Percentiles rank a stretch among this genome's conserved stretches.
Conservation (phyloP, 1,140 invertebrate species). For the Parasteatoda tepidariorum region DNA sequence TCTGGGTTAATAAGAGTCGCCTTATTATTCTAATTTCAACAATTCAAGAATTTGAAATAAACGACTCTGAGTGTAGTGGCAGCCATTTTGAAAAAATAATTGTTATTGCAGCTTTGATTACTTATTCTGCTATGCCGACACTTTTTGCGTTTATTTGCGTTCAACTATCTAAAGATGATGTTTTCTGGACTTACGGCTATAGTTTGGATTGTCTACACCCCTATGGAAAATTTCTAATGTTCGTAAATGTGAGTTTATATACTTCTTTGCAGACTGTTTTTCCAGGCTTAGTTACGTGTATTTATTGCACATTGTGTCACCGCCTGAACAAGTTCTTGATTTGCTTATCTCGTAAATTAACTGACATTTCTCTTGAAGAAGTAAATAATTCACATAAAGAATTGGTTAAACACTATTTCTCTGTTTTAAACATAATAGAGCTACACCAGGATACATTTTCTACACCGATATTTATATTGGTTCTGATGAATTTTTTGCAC, state of each 20-base stretch:
- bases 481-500: conserved; percentile 17
- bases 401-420: conserved; percentile 9
- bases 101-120: background rate
- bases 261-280: background rate
- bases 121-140: background rate
- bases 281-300: background rate
- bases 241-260: background rate
- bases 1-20: background rate
- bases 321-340: background rate
- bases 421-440: background rate
- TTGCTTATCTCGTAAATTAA: background rate
- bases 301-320: conserved; percentile 8
- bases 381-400: background rate
- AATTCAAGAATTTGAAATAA: background rate
- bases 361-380: background rate
- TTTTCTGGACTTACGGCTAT: conserved; percentile 19
- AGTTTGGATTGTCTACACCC: background rate
- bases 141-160: background rate
- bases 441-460: conserved; percentile 7
- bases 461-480: conserved; percentile 7
- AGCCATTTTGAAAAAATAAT: background rate
- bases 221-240: background rate
- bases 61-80: background rate
- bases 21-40: background rate
- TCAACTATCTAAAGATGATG: background rate